These are phyloP conservation scores for Cephalopachus bancanus DNA, from an alignment of 2,797 vertebrate genomes.

Conservation along the genomic window DNA sequence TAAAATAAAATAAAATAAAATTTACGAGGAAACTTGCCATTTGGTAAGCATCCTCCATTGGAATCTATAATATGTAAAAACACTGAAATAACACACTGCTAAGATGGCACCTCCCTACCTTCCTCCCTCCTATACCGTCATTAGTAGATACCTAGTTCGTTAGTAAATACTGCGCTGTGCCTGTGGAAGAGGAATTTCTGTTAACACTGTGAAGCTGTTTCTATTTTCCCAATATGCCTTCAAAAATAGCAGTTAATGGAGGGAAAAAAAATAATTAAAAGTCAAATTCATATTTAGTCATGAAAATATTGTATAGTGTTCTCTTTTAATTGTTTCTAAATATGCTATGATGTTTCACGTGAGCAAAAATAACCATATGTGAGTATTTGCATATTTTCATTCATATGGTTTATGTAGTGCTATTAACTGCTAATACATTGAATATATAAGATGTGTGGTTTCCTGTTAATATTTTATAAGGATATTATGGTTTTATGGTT, in stretches of 20 bases:
- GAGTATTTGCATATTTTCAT: conserved; percentile 66
- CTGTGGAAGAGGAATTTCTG: background rate
- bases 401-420: conserved; percentile 60
- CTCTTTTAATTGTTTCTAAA: conserved; percentile 66
- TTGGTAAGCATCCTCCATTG: background rate
- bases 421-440: conserved; percentile 71
- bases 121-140: background rate
- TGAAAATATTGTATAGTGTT: conserved; percentile 50
- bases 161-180: background rate
- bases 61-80: background rate
- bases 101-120: background rate
- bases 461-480: conserved; percentile 78
- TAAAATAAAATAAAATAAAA: background rate
- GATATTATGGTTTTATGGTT: conserved; percentile 70
- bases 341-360: conserved; percentile 34
- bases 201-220: background rate
- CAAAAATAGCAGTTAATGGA: conserved; percentile 8
- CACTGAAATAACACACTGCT: background rate
- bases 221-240: conserved; percentile 38
- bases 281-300: background rate
- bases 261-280: background rate
- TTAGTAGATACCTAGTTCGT: background rate
- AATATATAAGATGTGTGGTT: conserved; percentile 59
- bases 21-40: background rate
- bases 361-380: conserved; percentile 61